phyloP scores from a whole-genome alignment of 92 coral and sea anemone genomes.

The Epizoanthus illoricatus region DNA sequence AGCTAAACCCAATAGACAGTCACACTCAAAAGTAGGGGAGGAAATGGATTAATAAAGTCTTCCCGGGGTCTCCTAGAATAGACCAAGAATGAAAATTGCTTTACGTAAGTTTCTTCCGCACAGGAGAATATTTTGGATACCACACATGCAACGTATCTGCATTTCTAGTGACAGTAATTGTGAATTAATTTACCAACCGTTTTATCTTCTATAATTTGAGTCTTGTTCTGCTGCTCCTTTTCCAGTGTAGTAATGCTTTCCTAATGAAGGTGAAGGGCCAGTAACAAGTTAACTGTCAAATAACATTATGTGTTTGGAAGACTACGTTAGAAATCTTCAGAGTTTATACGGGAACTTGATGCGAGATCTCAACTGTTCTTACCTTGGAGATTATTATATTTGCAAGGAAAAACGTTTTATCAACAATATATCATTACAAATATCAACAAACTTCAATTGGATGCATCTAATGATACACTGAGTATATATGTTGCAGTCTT shows the following conservation, averaged over 20 bases:
- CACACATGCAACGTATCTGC: too few relatives aligned
- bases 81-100: not conserved
- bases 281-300: not conserved
- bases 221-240: conserved; percentile 62
- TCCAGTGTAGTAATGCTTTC: conserved; percentile 72
- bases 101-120: not conserved
- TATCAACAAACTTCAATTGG: too few relatives aligned
- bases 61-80: not conserved
- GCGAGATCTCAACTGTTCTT: too few relatives aligned
- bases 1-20: too few relatives aligned
- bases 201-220: conserved; percentile 71
- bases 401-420: too few relatives aligned
- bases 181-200: conserved; percentile 53
- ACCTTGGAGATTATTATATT: too few relatives aligned
- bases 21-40: not conserved
- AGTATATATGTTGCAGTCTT: too few relatives aligned
- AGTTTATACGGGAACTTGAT: not conserved
- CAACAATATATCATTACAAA: too few relatives aligned
- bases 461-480: too few relatives aligned
- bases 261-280: conserved; percentile 29
- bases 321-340: not conserved
- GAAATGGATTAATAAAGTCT: not conserved
- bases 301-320: not conserved
- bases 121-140: not conserved
- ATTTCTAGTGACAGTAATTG: not conserved